These are phyloP conservation scores for Bombus ignitus DNA, from an alignment of 1,140 invertebrate genomes.

Conservation along the genomic window DNA sequence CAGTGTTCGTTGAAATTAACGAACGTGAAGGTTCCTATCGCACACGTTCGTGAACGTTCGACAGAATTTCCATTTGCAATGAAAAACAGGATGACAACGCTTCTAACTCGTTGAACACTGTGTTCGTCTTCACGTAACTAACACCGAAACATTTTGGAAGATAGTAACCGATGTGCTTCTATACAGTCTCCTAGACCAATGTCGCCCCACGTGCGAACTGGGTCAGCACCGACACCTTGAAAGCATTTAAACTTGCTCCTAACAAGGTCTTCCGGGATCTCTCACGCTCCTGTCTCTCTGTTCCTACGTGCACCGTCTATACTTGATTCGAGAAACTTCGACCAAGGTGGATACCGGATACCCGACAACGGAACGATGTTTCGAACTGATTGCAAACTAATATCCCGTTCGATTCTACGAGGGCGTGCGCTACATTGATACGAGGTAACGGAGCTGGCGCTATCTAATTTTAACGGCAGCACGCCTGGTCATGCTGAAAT, in stretches of 20 bases:
- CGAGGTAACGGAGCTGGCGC: constrained; percentile 28
- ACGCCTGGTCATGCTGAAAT: background rate
- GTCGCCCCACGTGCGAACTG: constrained; percentile 53
- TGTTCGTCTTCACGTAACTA: background rate
- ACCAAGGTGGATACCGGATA: constrained; percentile 60
- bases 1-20: background rate
- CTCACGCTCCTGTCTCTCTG: constrained; percentile 34
- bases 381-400: constrained; percentile 68
- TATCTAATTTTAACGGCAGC: constrained; percentile 56
- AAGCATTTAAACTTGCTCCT: constrained; percentile 66
- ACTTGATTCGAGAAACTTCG: constrained; percentile 54
- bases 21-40: background rate
- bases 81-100: background rate
- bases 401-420: constrained; percentile 63
- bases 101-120: background rate
- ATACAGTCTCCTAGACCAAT: constrained; percentile 39
- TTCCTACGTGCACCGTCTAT: background rate
- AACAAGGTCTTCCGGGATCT: constrained; percentile 57
- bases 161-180: constrained; percentile 50
- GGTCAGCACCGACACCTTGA: constrained; percentile 66
- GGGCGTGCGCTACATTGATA: constrained; percentile 53
- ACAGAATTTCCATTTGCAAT: background rate
- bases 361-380: constrained; percentile 57
- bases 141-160: constrained; percentile 27
- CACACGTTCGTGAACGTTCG: background rate